These are phyloP conservation scores for Dipodomys stephensi DNA, from an alignment of 2,113 vertebrate genomes.

Conservation along the genomic window DNA sequence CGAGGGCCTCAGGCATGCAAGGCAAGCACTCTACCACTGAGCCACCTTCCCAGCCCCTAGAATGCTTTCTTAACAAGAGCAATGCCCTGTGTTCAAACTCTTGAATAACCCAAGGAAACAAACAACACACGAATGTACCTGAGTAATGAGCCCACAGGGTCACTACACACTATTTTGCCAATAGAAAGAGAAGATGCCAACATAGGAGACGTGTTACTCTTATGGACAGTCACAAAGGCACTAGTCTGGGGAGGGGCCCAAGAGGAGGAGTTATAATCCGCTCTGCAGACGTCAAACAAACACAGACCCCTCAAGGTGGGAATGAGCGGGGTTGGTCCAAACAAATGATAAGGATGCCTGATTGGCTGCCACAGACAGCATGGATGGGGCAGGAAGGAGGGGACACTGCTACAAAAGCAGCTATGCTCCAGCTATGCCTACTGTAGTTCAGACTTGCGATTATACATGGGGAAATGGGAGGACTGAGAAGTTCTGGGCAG, in stretches of 20 bases:
- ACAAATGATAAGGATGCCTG: background rate
- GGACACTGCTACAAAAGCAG: background rate
- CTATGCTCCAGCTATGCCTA: background rate
- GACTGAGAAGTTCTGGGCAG: background rate
- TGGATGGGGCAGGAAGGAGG: accelerated
- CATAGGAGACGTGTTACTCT: background rate
- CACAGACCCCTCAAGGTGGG: background rate
- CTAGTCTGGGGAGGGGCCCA: too few species aligned
- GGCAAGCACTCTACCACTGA: too few species aligned
- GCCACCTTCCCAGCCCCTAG: too few species aligned
- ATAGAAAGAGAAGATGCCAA: background rate
- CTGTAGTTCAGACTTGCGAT: background rate
- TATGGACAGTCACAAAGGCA: background rate
- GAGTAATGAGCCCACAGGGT: background rate
- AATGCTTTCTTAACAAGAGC: too few species aligned
- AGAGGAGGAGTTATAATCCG: background rate
- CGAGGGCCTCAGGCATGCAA: too few species aligned
- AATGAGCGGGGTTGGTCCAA: background rate
- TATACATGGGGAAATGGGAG: background rate
- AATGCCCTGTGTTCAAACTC: background rate
- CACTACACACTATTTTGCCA: background rate
- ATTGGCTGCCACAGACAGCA: background rate
- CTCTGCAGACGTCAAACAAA: too few species aligned
- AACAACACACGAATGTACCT: background rate
- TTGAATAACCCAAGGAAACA: background rate